Base-by-base conservation (phyloP, 2,888 invertebrate genomes). In the Platerodrilus igneus region DNA sequence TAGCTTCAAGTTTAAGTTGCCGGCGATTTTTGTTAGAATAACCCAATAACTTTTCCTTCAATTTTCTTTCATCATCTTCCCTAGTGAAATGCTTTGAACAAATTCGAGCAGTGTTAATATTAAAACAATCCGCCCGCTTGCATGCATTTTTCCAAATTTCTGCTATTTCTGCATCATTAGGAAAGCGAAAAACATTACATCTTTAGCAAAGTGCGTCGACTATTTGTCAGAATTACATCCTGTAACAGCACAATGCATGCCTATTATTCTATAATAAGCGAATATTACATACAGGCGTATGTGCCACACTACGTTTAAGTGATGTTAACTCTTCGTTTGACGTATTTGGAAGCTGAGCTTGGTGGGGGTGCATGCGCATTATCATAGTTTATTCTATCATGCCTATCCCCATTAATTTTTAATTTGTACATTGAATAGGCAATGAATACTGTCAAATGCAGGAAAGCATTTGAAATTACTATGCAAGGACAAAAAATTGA, bases 171-270 rank as follows among this genome's bases (percentile, higher is more conserved):
- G 2, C 9, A 20, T 32, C 19, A 9, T 20, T 26, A 2, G 39
- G 33, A 27, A 39, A 39, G 3, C 33, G 25, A 20, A 25, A 19
- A 39, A 33, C 27, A 9, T 32, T 13, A 39, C 4, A 19, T 27
- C 19, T 10, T 13, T 18, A 15, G 7, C n/a, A 14, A 25, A 27
- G n/a, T 16, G 1, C 14, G 23, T 38, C 4, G n/a, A 7, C 23
- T 33, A 33, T 26, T 39, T 33, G 28, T 39, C 39, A 4, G 16
- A 5, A 22, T 39, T 23, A 20, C 39, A 39, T 13, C 32, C 14
- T 9, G n/a, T 9, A 11, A 39, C 27, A 6, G 39, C 39, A 21
- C 39, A 32, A 4, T 26, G 18, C 39, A 39, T 39, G n/a, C n/a
- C n/a, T n/a, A n/a, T n/a, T n/a, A n/a, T n/a, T n/a, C n/a, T n/a